These are phyloP conservation scores for Mechanitis mazaeus DNA, from an alignment of 2,888 invertebrate species.

Conservation along the genomic window DNA sequence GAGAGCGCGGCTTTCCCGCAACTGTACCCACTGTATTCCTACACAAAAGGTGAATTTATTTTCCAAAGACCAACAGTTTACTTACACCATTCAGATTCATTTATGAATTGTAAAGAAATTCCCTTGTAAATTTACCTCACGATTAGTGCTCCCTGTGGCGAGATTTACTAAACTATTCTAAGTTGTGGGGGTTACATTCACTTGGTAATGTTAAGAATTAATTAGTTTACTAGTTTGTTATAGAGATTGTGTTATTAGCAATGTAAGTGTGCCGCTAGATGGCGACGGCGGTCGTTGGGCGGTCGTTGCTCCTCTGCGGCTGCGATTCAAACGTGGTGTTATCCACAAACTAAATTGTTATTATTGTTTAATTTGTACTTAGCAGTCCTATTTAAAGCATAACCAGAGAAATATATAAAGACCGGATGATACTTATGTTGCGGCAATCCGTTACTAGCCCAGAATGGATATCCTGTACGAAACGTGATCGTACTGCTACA, in stretches of 20 bases:
- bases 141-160: background rate
- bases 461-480: constrained; percentile 19
- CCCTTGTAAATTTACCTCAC: background rate
- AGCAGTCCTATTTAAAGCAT: background rate
- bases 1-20: constrained; percentile 46
- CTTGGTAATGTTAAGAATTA: constrained; percentile 23
- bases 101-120: background rate
- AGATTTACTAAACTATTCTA: constrained; percentile 7
- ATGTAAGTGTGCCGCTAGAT: constrained; percentile 38
- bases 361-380: constrained; percentile 21
- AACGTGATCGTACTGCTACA: constrained; percentile 16
- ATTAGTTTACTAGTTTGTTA: constrained; percentile 22
- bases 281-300: constrained; percentile 34
- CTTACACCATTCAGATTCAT: background rate
- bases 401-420: background rate
- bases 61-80: background rate
- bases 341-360: constrained; percentile 27
- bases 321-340: constrained; percentile 13
- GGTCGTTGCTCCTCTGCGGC: constrained; percentile 50
- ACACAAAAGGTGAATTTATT: constrained; percentile 6
- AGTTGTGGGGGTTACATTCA: constrained; percentile 21
- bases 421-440: constrained; percentile 6
- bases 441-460: constrained; percentile 9
- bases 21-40: constrained; percentile 27
- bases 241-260: constrained; percentile 23